Evolutionary conservation across 2,888 invertebrate genomes (phyloP), one percentile per base, ranked within the genome.

Genomic region (Papilio elwesi): DNA sequence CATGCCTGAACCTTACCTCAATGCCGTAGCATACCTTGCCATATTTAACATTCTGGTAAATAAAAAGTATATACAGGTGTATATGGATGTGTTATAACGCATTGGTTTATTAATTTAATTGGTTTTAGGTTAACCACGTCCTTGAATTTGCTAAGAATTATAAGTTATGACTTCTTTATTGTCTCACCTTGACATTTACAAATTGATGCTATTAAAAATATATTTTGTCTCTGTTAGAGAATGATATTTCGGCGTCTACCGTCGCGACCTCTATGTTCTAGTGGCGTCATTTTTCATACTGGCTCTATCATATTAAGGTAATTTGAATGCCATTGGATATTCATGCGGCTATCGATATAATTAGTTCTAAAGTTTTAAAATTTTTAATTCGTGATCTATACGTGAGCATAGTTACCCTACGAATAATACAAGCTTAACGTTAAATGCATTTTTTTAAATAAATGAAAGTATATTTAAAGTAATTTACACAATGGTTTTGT

Each of bases 241-340:
- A 4, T 26, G 26, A 43, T 43, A 6, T n/a, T 43, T 38, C 43
- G 38, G n/a, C n/a, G 2, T 59, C 59, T 13, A 15, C 3, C 3
- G 9, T 15, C 8, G 52, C 8, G 51, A 51, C n/a, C 8, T 38
- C 8, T n/a, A 43, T 3, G 38, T 38, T 62, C 57, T 13, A 13
- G 59, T 59, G 38, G 38, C 59, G 59, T 59, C 59, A 43, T 43
- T 43, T 43, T n/a, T n/a, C n/a, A n/a, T n/a, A n/a, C n/a, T n/a
- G n/a, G n/a, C n/a, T 26, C 26, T 4, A 26, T 26, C 26, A 26
- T 26, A 26, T 26, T 26, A 26, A 26, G 26, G 26, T 26, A 26
- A 2, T 26, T 26, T 26, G 26, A 4, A 26, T 26, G 26, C 26
- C 4, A 26, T 26, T 26, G 26, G 2, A 26, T 26, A 26, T 26